Evolutionary conservation across 2,797 vertebrate species (phyloP).

Genomic region (Knipowitschia caucasica): DNA sequence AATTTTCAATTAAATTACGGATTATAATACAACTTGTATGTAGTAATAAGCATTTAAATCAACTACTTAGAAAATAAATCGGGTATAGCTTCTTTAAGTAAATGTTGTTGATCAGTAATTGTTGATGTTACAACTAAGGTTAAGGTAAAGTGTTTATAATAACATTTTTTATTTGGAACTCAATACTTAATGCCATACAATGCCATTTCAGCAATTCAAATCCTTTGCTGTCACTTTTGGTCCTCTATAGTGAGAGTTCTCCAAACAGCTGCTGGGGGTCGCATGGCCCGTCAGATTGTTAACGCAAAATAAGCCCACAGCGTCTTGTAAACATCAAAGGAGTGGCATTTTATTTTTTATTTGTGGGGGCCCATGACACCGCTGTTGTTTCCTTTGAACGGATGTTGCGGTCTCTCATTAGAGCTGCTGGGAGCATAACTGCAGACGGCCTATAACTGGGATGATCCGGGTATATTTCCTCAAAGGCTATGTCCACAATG

Average conservation of each 20-base stretch:
- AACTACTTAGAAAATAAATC: too few relatives aligned
- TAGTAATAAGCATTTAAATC: too few relatives aligned
- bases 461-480: conserved; percentile 22
- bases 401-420: conserved; percentile 16
- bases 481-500: conserved; percentile 13
- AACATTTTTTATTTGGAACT: conserved; percentile 9
- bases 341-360: conserved; percentile 5
- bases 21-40: too few relatives aligned
- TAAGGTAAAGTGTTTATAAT: too few relatives aligned
- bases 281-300: conserved; percentile 51
- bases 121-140: too few relatives aligned
- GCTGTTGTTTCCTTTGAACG: conserved; percentile 32
- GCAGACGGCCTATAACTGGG: conserved; percentile 19
- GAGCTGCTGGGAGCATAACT: conserved; percentile 23
- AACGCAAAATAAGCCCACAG: conserved; percentile 47
- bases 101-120: too few relatives aligned
- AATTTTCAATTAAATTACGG: too few relatives aligned
- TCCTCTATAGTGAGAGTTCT: conserved; percentile 40
- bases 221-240: conserved; percentile 15
- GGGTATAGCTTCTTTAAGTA: too few relatives aligned
- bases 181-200: conserved; percentile 1
- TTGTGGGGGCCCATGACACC: conserved; percentile 3
- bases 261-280: conserved; percentile 52
- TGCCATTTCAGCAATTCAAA: conserved; percentile 5
- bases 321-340: conserved; percentile 52